Conservation (phyloP, 2,888 invertebrate genomes). For the Eristalinus aeneus region DNA sequence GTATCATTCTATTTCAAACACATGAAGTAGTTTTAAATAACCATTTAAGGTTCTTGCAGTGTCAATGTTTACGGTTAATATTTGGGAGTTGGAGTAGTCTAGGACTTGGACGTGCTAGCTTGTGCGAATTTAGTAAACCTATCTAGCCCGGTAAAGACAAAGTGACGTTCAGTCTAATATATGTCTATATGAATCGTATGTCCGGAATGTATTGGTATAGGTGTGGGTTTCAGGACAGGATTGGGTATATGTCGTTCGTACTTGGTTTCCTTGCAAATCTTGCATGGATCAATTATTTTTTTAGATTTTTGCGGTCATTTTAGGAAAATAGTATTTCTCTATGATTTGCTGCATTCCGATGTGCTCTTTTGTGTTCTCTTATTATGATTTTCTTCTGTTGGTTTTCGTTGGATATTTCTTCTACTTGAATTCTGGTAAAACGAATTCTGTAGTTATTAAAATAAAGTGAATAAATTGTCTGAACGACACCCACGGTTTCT, state of each 20-base stretch:
- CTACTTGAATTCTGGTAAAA: not conserved
- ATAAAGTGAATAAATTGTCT: not conserved
- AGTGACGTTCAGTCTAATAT: not conserved
- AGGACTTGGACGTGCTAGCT: constrained; percentile 10
- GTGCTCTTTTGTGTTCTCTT: not conserved
- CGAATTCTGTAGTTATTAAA: constrained; percentile 1
- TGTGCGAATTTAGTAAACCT: constrained; percentile 4
- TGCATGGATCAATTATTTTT: not conserved
- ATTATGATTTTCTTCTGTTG: too few species aligned
- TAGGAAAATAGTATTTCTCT: constrained; percentile 7
- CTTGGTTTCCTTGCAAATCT: not conserved
- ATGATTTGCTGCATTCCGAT: constrained; percentile 11
- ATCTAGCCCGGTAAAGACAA: not conserved
- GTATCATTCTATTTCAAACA: constrained; percentile 22
- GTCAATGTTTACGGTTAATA: too few species aligned
- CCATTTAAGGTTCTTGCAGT: constrained; percentile 23
- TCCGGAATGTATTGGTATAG: not conserved
- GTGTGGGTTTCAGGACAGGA: not conserved
- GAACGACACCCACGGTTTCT: constrained; percentile 11
- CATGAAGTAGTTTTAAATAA: constrained; percentile 39
- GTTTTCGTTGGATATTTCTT: too few species aligned
- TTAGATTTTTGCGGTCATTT: constrained; percentile 7
- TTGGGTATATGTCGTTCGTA: not conserved
- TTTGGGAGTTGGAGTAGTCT: constrained; percentile 34
- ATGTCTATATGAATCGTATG: not conserved